A percentile compares a stretch with the other conserved stretches of the same genome.
Evolutionary conservation across 2,888 invertebrate species (phyloP).

Genomic region (Ctena decussata): DNA sequence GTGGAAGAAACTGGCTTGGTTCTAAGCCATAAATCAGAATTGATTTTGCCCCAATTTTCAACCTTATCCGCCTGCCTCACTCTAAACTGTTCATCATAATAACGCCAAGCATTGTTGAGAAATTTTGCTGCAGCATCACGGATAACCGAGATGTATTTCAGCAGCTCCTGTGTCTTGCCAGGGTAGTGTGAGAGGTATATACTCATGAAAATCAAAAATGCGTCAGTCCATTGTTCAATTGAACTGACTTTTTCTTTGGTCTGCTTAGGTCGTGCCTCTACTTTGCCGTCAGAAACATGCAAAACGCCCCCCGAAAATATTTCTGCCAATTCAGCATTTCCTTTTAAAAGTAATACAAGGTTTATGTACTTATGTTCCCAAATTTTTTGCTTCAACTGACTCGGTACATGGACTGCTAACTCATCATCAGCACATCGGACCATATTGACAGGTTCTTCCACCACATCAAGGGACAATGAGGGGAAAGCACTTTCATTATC

Average conservation of each 20-base stretch:
- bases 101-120: neutral
- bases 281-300: neutral
- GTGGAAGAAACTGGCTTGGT: neutral
- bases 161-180: neutral
- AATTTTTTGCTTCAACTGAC: neutral
- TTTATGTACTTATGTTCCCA: neutral
- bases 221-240: neutral
- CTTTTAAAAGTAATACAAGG: neutral
- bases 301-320: neutral
- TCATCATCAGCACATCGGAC: neutral
- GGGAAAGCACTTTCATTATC: neutral
- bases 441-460: neutral
- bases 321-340: neutral
- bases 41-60: conserved; percentile 21
- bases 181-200: conserved; percentile 3
- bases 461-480: neutral
- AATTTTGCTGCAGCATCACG: neutral
- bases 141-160: conserved; percentile 3
- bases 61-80: conserved; percentile 4
- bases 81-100: conserved; percentile 21
- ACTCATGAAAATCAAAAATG: neutral
- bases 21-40: conserved; percentile 39
- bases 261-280: neutral
- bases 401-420: neutral
- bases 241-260: neutral